Conservation (phyloP, 1,140 invertebrate species). For the Ladona fulva region DNA sequence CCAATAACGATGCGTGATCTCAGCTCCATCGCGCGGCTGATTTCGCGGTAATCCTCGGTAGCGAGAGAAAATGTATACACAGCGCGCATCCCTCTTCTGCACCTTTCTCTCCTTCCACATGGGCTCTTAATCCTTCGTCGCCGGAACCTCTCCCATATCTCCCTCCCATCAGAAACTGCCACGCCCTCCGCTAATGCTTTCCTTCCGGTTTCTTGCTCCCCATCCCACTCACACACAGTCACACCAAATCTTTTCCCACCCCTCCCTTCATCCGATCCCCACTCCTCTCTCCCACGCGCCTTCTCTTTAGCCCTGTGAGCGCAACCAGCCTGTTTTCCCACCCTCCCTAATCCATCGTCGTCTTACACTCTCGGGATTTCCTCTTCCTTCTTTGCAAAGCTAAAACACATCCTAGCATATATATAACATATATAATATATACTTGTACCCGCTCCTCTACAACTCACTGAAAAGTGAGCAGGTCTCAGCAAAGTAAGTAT, state of each 20-base stretch:
- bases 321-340: conserved; percentile 6
- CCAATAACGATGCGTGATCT: too few species aligned
- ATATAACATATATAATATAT: too few species aligned
- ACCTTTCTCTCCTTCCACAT: too few species aligned
- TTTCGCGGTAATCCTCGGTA: too few species aligned
- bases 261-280: not conserved
- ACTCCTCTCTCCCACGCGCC: not conserved
- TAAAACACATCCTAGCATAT: not conserved
- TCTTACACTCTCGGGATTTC: not conserved
- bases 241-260: not conserved
- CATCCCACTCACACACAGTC: not conserved
- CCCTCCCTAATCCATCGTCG: not conserved
- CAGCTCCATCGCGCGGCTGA: too few species aligned
- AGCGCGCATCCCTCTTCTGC: too few species aligned
- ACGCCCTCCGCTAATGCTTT: not conserved
- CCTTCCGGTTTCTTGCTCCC: not conserved
- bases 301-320: not conserved
- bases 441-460: too few species aligned
- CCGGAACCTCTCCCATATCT: too few species aligned
- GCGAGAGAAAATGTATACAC: too few species aligned
- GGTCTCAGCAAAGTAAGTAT: too few species aligned
- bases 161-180: not conserved
- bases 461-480: too few species aligned
- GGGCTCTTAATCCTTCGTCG: too few species aligned
- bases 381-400: not conserved